Evolutionary conservation across 1,140 invertebrate genomes (phyloP).

Genomic region (Maniola jurtina): DNA sequence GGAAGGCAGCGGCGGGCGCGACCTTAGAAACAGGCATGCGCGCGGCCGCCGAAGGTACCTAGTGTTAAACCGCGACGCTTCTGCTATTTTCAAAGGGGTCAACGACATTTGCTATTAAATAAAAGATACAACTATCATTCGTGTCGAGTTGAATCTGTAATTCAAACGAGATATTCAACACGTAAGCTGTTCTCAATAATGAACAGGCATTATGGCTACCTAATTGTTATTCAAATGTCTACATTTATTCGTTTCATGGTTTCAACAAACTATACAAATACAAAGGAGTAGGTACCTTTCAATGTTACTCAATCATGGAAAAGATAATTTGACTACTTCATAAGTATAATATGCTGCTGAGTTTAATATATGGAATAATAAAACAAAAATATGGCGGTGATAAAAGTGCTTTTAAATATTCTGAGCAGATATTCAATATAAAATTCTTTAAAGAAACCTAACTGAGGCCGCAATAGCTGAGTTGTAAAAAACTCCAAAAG

Average conservation of each 20-base stretch:
- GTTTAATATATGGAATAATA: too few species aligned
- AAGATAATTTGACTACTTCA: not conserved
- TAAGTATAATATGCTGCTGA: not conserved
- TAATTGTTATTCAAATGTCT: constrained; percentile 25
- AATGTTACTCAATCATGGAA: not conserved
- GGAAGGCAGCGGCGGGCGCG: constrained; percentile 53
- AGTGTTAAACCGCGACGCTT: constrained; percentile 59
- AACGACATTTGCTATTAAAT: constrained; percentile 58
- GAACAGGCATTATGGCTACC: constrained; percentile 16
- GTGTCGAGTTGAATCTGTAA: constrained; percentile 21
- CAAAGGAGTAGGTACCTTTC: not conserved
- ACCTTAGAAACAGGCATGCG: constrained; percentile 73
- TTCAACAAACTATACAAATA: not conserved
- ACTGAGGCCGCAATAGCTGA: too few species aligned
- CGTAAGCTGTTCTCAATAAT: constrained; percentile 21
- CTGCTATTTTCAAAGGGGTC: constrained; percentile 60
- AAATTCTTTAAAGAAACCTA: too few species aligned
- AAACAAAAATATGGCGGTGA: not conserved
- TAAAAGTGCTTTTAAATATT: not conserved
- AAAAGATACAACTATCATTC: constrained; percentile 37
- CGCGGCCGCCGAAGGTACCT: constrained; percentile 58
- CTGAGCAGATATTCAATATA: not conserved
- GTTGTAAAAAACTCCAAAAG: too few species aligned
- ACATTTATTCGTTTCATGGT: constrained; percentile 19
- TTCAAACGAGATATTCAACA: constrained; percentile 26